Evolutionary conservation across 2,888 invertebrate genomes (phyloP), one percentile per base, ranked within the genome.

Genomic region (Callyntrura sp.): DNA sequence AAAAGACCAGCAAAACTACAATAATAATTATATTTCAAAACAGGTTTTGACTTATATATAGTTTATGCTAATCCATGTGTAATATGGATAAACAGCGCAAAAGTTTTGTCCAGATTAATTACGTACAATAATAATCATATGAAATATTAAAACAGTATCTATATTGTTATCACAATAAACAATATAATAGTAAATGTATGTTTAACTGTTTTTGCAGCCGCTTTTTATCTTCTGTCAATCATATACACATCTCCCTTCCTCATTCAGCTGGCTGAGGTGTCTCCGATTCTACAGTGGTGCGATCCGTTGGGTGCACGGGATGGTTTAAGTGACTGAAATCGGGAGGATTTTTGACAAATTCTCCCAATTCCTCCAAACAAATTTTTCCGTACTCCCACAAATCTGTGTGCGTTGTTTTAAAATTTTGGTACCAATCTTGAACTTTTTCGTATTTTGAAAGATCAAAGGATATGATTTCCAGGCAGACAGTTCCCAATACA

Each of bases 311-410:
- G 94, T 97, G 97, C 91, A 97, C 96, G 4, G 97, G 97, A 94
- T 97, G 97, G 81, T 96, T 95, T 94, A 97, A 95, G 90, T 96
- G 95, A 8, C 96, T 96, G 48, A 97, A 94, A 94, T 97, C 97
- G 0, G 97, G 97, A 0, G 96, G 97, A 95, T 97, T 97, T 76
- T 96, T 96, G 62, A 96, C 96, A 92, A 97, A 97, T 76, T 95
- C 95, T 73, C 94, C 95, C 82, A 97, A 96, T 94, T 97, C 96
- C 90, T 96, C 95, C 96, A 97, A 96, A 25, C 96, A 97, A 14
- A 94, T 95, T 88, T 95, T 96, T 0, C 96, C 96, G 83, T 97
- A 96, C 91, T 95, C 95, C 97, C 97, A 97, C 62, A 97, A 94
- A 5, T 96, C 96, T 0, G 78, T 76, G 45, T 91, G 89, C 9